These are phyloP conservation scores for Amazona guildingii DNA, from an alignment of 2,113 vertebrate species.

Conservation along the genomic window DNA sequence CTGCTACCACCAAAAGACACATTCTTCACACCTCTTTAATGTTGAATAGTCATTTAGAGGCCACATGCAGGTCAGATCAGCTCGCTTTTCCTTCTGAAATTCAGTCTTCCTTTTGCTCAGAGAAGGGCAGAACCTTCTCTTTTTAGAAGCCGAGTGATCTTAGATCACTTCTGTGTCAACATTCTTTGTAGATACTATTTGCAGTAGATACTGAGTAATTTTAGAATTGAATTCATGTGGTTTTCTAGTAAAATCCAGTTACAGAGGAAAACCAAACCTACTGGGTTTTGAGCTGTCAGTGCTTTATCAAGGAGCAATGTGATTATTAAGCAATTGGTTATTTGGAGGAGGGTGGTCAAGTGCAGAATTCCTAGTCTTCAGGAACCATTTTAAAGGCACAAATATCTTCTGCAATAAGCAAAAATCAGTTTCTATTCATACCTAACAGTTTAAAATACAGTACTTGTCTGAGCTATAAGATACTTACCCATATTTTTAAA, in stretches of 20 bases:
- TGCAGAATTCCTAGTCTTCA: not conserved
- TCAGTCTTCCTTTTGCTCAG: not conserved
- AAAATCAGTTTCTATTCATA: not conserved
- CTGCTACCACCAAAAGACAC: not conserved
- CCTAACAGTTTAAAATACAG: not conserved
- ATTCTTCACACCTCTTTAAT: not conserved
- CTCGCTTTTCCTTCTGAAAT: not conserved
- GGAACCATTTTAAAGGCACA: not conserved
- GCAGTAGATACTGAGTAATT: not conserved
- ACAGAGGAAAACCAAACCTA: not conserved
- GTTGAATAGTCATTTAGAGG: not conserved
- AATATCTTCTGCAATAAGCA: not conserved
- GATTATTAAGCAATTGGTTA: not conserved
- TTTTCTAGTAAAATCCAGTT: conserved; percentile 13
- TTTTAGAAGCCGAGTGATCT: not conserved
- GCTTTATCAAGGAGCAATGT: not conserved
- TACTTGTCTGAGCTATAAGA: not conserved
- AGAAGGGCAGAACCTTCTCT: not conserved
- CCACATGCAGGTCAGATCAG: not conserved
- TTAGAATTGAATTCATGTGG: not conserved
- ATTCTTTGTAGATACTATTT: not conserved
- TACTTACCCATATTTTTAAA: not conserved
- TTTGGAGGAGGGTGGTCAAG: not conserved
- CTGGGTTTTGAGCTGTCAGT: not conserved
- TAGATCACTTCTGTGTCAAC: not conserved